A percentile compares a stretch with the other conserved stretches of the same genome.
These are phyloP conservation scores for Malurus melanocephalus DNA, from an alignment of 2,113 vertebrate genomes.

Conservation along the genomic window DNA sequence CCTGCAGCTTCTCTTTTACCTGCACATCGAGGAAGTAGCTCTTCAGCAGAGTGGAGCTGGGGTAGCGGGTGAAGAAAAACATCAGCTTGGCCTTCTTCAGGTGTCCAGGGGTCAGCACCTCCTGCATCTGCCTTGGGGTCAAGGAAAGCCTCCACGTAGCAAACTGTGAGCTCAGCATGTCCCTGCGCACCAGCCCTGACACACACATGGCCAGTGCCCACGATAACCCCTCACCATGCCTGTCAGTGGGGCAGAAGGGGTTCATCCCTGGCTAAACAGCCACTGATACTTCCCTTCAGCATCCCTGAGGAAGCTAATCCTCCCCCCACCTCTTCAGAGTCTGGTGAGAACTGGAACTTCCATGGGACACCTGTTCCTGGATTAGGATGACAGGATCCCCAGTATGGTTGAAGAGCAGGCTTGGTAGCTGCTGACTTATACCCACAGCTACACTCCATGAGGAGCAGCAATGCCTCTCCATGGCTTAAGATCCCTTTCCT, in stretches of 20 bases:
- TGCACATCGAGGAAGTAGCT: constrained; percentile 92
- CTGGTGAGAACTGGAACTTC: neutral
- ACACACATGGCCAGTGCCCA: neutral
- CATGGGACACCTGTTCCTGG: neutral
- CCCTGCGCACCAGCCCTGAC: neutral
- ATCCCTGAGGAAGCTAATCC: neutral
- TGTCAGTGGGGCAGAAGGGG: neutral
- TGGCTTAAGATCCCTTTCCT: neutral
- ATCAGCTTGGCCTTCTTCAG: constrained; percentile 97
- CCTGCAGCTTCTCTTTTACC: constrained; percentile 61
- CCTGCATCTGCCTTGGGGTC: constrained; percentile 84
- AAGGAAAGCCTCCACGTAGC: constrained; percentile 68
- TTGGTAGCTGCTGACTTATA: neutral
- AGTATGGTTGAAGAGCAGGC: neutral
- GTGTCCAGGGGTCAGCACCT: constrained; percentile 88
- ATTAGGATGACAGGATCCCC: neutral
- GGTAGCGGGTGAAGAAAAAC: constrained; percentile 97
- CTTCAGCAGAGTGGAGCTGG: constrained; percentile 90
- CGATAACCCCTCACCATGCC: fast-evolving
- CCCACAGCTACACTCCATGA: neutral
- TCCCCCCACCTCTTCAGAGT: neutral
- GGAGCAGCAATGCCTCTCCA: neutral
- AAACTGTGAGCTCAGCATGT: fast-evolving
- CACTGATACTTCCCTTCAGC: neutral
- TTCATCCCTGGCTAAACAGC: neutral